Percentiles rank a stretch among this genome's conserved stretches.
Conservation (phyloP, 2,113 vertebrate species). For the Notechis scutatus region DNA sequence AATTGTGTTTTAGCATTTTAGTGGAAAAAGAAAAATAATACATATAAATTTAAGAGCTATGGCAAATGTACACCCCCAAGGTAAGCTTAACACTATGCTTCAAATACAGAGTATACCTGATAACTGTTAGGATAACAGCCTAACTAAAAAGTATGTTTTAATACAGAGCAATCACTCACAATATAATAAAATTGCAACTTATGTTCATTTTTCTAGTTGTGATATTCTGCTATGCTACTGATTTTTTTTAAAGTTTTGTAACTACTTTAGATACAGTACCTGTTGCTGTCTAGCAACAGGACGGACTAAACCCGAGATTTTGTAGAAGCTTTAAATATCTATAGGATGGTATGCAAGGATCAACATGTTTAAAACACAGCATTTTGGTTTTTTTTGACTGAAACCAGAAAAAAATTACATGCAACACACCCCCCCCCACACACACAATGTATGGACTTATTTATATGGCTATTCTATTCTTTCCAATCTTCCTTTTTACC, state of each 20-base stretch:
- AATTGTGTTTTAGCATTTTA: background rate
- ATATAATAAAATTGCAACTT: background rate
- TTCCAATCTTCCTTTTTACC: background rate
- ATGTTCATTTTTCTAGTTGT: background rate
- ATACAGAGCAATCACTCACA: background rate
- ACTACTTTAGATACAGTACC: background rate
- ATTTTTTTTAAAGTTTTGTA: background rate
- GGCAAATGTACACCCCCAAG: background rate
- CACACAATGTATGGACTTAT: background rate
- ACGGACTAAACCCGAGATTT: background rate
- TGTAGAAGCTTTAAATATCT: background rate
- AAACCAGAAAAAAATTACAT: background rate
- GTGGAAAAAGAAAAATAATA: no score
- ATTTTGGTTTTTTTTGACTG: background rate
- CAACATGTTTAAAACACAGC: background rate
- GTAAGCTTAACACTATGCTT: background rate
- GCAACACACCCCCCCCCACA: rapidly evolving
- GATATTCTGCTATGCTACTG: background rate
- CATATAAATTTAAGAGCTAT: background rate
- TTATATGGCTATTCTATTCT: background rate
- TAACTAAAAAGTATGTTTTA: background rate
- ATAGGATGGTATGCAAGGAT: background rate
- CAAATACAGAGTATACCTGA: background rate
- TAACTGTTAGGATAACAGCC: background rate
- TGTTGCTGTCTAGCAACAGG: background rate